Evolutionary conservation across 2,888 invertebrate species (phyloP), one percentile per base, ranked within the genome.

Genomic region (Idaea biselata): DNA sequence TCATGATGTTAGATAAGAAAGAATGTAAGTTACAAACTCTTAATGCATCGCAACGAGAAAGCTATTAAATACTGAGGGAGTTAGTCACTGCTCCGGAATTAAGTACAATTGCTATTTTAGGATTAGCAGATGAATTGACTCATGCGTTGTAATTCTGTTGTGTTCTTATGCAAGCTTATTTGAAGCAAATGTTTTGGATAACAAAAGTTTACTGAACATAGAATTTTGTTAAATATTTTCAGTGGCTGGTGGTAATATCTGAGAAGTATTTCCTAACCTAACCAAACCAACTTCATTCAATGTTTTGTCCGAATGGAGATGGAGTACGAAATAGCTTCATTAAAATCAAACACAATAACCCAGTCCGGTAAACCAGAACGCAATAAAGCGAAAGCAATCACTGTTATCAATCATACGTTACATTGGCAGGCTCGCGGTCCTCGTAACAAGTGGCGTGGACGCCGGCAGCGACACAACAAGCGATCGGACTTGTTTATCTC

Each of bases 91-190:
- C 60, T 63, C 63, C 64, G 62, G 66, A 44, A 44, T 44, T 44
- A 44, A 44, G 67, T 70, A 72, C 73, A 76, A 77, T 78, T 78
- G 75, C 77, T 81, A 82, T 82, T 82, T 80, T 73, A 75, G 78
- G 75, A 75, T 64, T 66, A 74, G 66, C 53, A 69, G 67, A 69
- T 69, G 69, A 64, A 66, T 61, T 79, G 75, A 78, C 65, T 63
- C 67, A 67, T 60, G 55, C 32, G 18, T 14, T 14, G 44, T 44
- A 44, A 44, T 11, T 44, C 11, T 14, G 44, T 44, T 44, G 44
- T 44, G 5, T 7, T 44, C 7, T 44, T 44, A 44, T 44, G 44
- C 44, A 44, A 44, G 44, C 44, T 11, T 14, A 1, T 33, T 33
- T 33, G 33, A 33, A 33, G 14, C 5, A 7, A 7, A 1, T 11